Conservation (phyloP, 2,113 vertebrate genomes). For the Pampusana beccarii region DNA sequence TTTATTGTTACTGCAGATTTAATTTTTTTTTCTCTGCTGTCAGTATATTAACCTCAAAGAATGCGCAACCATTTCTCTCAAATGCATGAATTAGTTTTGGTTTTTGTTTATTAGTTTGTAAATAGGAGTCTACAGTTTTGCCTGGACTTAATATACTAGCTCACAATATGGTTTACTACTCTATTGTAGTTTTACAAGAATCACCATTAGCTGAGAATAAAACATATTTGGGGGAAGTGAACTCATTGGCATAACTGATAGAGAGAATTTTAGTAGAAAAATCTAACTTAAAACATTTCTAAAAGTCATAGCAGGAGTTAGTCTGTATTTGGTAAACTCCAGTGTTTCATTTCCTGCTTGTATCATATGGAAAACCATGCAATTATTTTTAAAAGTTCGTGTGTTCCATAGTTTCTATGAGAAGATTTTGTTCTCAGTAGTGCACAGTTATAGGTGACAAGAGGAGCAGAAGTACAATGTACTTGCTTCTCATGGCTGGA, state of each 20-base stretch:
- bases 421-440: neutral
- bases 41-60: neutral
- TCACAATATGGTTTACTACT: neutral
- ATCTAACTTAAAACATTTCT: neutral
- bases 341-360: neutral
- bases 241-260: neutral
- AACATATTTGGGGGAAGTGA: neutral
- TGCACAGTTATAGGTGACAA: neutral
- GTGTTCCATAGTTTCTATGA: neutral
- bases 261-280: neutral
- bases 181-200: neutral
- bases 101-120: neutral
- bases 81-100: neutral
- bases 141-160: neutral
- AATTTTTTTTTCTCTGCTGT: neutral
- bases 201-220: neutral
- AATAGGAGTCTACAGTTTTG: neutral
- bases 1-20: neutral
- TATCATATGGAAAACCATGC: neutral
- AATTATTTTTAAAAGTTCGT: neutral
- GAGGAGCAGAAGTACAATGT: constrained; percentile 11
- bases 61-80: neutral
- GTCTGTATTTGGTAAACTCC: neutral
- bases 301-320: neutral
- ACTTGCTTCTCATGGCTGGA: constrained; percentile 23